Evolutionary conservation across 2,797 vertebrate genomes (phyloP), one percentile per base, ranked within the genome.

Genomic region (Lacerta viridis): DNA sequence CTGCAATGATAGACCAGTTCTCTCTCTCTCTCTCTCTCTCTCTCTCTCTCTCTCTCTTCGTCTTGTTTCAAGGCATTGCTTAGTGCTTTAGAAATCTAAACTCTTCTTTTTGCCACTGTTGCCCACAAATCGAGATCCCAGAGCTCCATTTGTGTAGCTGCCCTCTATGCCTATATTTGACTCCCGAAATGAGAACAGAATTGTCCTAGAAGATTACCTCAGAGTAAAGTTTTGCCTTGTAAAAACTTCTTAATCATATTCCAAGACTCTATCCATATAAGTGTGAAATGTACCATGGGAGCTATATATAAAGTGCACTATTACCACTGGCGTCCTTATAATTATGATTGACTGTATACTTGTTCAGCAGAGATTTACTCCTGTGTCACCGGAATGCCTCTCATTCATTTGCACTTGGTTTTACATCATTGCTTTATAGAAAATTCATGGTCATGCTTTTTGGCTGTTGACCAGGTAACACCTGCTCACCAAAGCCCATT

Each of bases 341-440:
- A 85, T 87, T 85, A 82, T 76, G 89, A 76, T 85, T 74, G 68
- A 66, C 66, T 78, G n/a, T 36, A 25, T 61, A 84, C 77, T 74
- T 74, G 68, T 84, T 72, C 83, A 36, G 68, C 11, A 46, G 69
- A 85, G 82, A 85, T 83, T 90, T 85, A 75, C 8, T 43, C 11
- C 33, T 33, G 11, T 50, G 29, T 43, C 87, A 75, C 61, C 46
- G 25, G 41, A 79, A 76, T 59, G 55, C 55, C 76, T 79, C 84
- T 76, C 64, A 85, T 86, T 74, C 41, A 66, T 72, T 85, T 80
- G 79, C 68, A 79, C 83, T 78, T 79, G 39, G 79, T 80, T 83
- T 79, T 66, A 75, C 29, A 17, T 72, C 1, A 41, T 39, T 59
- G 27, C n/a, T 27, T 86, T 68, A n/a, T 39, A 41, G 74, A 88